Base-by-base conservation (phyloP, 2,797 vertebrate genomes). In the Hemibagrus guttatus region DNA sequence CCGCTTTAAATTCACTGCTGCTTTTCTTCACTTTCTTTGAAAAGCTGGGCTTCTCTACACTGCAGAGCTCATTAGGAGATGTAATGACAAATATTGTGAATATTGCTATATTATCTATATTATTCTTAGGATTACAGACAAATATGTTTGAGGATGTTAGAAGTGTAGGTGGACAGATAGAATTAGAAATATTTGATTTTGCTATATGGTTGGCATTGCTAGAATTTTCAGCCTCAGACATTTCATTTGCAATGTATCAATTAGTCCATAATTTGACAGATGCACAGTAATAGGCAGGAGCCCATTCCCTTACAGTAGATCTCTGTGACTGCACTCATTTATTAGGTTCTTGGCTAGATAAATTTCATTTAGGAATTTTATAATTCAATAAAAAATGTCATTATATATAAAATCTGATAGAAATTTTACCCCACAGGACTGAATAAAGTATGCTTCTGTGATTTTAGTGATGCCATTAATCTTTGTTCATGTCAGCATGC, bases 1-100 rank as follows among this genome's bases (percentile, higher is more conserved):
- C 13, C 61, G 58, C 59, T 79, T 72, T 54, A 71, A 78, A 90
- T 78, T 82, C 76, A 19, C 61, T 54, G 83, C 21, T 58, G 56
- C 61, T 87, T 68, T 75, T 66, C 61, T 54, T 87, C 31, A 79
- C 59, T 85, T 83, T 87, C 12, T 74, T 12, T 88, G 23, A 84
- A 86, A 80, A 59, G 75, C 58, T 76, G 46, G 16, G 17, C 26
- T 64, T 72, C 26, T 84, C 83, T 42, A 26, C 69, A 76, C 56
- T 66, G 85, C 56, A 72, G 56, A 76, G 78, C 68, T 81, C 49
- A 78, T 87, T 46, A 79, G 5, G 28, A 39, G 9, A 6, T 31
- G 46, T 23, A 39, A 79, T 35, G 19, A 35, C 21, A 79, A 58
- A 35, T 75, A 28, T 75, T 75, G 16, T 9, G 28, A 35, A 56